Base-by-base conservation (phyloP, 2,113 vertebrate genomes). In the Neomonachus schauinslandi region DNA sequence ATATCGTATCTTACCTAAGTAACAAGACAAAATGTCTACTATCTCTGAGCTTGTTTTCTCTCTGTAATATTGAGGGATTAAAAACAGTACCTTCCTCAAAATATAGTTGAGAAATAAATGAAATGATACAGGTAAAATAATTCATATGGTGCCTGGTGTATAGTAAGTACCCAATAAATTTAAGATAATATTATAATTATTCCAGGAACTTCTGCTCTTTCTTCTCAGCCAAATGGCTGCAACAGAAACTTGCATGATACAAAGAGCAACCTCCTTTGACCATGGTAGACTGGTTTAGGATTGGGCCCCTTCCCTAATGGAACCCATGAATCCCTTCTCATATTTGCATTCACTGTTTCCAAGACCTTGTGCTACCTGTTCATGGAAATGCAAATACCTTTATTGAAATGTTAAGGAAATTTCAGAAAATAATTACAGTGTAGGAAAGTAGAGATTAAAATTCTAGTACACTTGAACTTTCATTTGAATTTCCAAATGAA, bases 401-500 rank as follows among this genome's bases (percentile, higher is more conserved):
- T 94, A 92, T 39, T 94, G 91, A 95, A 84, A 79, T 42, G 15
- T 63, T 67, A 81, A 63, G 24, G 42, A 55, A 80, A 61, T 59
- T 76, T 51, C 36, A 76, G 24, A 93, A 80, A 87, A 79, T 51
- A 79, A 83, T 79, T 85, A 67, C 7, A 91, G 6, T 42, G 9
- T 39, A 82, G 2, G 4, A 42, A 77, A 61, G 28, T 49, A 89
- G 91, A 94, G 10, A 89, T 72, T 69, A 84, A 94, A 77, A 7
- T 55, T 88, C 57, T 79, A 51, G 24, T 83, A 79, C 18, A 79
- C 7, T 65, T 93, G 51, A 87, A 71, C 5, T 80, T 88, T 51
- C 82, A 72, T 28, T 67, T 95, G 22, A 91, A 71, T 87, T 96
- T 94, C 67, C 33, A 84, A 82, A 80, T 39, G 12, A 33, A 79